phyloP scores from a whole-genome alignment of 2,797 vertebrate genomes.

The Mallotus villosus region DNA sequence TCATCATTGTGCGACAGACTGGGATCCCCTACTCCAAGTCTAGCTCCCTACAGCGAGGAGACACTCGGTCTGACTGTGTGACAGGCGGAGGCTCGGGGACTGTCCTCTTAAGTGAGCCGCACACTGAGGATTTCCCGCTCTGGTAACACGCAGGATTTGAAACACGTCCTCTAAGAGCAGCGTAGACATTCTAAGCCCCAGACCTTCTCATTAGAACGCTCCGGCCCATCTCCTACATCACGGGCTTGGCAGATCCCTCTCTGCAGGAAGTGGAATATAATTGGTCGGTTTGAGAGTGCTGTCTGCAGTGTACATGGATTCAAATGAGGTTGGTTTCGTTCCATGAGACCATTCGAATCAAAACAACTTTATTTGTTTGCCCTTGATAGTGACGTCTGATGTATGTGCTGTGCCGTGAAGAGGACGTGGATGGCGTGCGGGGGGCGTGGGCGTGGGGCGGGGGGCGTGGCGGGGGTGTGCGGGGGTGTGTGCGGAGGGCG shows the following conservation, averaged over 20 bases:
- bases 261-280: background rate
- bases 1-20: background rate
- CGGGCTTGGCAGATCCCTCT: background rate
- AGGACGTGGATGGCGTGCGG: background rate
- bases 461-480: too few species aligned
- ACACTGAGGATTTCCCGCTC: slow-evolving; percentile 27
- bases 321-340: background rate
- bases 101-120: slow-evolving; percentile 35
- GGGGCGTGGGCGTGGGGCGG: background rate
- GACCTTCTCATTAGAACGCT: slow-evolving; percentile 1
- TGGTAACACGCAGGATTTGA: slow-evolving; percentile 3
- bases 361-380: background rate
- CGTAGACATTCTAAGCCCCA: background rate
- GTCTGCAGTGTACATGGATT: background rate
- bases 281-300: background rate
- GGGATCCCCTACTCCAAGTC: slow-evolving; percentile 15
- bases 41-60: background rate
- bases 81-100: background rate
- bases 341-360: background rate
- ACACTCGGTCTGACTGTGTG: slow-evolving; percentile 2
- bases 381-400: background rate
- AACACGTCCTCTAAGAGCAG: background rate
- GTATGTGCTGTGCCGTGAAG: background rate
- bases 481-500: too few species aligned
- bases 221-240: background rate